Percentiles rank a stretch among this genome's conserved stretches.
These are phyloP conservation scores for Psittacus erithacus DNA, from an alignment of 2,113 vertebrate species.

Conservation along the genomic window DNA sequence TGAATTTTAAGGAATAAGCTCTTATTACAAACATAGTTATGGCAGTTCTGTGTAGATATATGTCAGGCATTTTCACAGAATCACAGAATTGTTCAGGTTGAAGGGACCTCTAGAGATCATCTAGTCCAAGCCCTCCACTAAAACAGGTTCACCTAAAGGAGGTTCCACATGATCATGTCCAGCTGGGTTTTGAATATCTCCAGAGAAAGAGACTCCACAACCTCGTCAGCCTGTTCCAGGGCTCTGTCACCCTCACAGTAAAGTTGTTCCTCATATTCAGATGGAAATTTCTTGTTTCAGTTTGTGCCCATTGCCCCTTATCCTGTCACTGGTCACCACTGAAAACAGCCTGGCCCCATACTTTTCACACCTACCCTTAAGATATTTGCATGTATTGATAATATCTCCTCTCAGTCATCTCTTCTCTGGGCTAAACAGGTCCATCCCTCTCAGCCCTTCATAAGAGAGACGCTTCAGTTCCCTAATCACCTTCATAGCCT, in stretches of 20 bases:
- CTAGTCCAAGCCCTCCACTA: neutral
- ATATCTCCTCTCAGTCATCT: neutral
- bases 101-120: neutral
- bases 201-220: neutral
- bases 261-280: neutral
- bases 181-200: neutral
- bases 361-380: neutral
- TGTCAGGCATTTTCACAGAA: neutral
- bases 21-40: neutral
- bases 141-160: neutral
- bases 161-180: neutral
- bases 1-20: neutral
- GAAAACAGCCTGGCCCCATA: neutral
- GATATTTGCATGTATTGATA: neutral
- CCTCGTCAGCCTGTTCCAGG: neutral
- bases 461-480: neutral
- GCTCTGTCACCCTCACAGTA: neutral
- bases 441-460: neutral
- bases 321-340: neutral
- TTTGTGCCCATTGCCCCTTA: neutral
- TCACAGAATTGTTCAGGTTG: neutral
- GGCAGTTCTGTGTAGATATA: neutral
- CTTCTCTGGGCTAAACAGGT: neutral
- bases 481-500: neutral
- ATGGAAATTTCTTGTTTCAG: neutral